Evolutionary conservation across 2,797 vertebrate genomes (phyloP).

Genomic region (Enteromius anoplus): DNA sequence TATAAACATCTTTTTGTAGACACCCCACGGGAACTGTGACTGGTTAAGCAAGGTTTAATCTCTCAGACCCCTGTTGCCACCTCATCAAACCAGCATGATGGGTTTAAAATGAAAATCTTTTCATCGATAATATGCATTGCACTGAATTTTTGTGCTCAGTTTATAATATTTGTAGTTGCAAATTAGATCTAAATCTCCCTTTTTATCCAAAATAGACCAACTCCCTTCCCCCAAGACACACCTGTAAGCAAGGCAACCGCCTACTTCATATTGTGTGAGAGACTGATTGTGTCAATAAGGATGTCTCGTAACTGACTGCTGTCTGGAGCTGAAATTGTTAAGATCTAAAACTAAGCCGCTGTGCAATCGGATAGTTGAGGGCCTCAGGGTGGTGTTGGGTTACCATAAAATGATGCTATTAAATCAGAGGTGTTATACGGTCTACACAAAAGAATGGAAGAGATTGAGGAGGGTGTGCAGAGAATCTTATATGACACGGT

Average conservation of each 20-base stretch:
- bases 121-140: too few relatives aligned
- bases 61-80: not conserved
- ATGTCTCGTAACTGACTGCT: not conserved
- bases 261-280: conserved; percentile 8
- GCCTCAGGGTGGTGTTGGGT: conserved; percentile 59
- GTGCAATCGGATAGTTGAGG: conserved; percentile 63
- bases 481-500: conserved; percentile 57
- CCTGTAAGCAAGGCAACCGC: conserved; percentile 4
- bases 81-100: not conserved
- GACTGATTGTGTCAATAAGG: conserved; percentile 12
- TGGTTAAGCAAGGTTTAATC: not conserved
- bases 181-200: conserved; percentile 7
- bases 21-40: not conserved
- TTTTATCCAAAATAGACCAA: conserved; percentile 11
- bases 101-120: not conserved
- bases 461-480: conserved; percentile 5
- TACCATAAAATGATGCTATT: conserved; percentile 59
- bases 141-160: not conserved
- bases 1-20: not conserved
- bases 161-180: not conserved
- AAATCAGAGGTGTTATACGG: conserved; percentile 61
- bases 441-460: not conserved
- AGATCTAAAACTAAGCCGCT: not conserved
- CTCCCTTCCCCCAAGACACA: conserved; percentile 23
- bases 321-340: not conserved